These are phyloP conservation scores for Axis porcinus DNA, from an alignment of 2,113 vertebrate genomes.

Conservation along the genomic window DNA sequence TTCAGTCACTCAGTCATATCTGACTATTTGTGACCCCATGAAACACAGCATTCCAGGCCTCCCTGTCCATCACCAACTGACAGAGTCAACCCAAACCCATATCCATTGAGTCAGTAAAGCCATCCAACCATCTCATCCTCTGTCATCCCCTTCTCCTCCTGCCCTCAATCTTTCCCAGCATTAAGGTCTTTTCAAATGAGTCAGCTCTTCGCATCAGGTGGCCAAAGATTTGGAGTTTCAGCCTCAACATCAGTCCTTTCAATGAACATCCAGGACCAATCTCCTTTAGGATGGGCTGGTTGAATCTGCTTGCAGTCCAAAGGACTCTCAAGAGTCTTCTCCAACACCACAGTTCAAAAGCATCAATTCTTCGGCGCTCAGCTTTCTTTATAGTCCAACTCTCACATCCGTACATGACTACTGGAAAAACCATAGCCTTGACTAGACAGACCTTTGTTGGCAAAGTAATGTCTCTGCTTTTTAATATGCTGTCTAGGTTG, in stretches of 20 bases:
- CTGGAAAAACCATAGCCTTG: background rate
- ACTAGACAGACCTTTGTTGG: rapidly evolving
- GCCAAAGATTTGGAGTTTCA: background rate
- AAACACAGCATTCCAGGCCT: rapidly evolving
- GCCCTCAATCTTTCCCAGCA: background rate
- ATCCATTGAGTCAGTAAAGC: background rate
- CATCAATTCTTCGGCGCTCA: rapidly evolving
- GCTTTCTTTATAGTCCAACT: background rate
- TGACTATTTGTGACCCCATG: rapidly evolving
- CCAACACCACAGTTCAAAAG: background rate
- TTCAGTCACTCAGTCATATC: rapidly evolving
- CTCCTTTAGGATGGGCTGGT: background rate
- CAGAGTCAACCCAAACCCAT: background rate
- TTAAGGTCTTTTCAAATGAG: background rate
- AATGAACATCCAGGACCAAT: background rate
- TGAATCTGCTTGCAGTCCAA: background rate
- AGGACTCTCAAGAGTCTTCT: background rate
- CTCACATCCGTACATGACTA: background rate
- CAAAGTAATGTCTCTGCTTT: background rate
- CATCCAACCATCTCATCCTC: background rate
- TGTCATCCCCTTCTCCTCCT: background rate
- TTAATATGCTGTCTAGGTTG: background rate
- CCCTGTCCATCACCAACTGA: background rate
- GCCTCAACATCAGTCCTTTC: background rate
- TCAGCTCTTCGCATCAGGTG: background rate